Percentiles rank a stretch among this genome's conserved stretches.
phyloP scores from a whole-genome alignment of 2,797 vertebrate species.

The Harpagifer antarcticus region DNA sequence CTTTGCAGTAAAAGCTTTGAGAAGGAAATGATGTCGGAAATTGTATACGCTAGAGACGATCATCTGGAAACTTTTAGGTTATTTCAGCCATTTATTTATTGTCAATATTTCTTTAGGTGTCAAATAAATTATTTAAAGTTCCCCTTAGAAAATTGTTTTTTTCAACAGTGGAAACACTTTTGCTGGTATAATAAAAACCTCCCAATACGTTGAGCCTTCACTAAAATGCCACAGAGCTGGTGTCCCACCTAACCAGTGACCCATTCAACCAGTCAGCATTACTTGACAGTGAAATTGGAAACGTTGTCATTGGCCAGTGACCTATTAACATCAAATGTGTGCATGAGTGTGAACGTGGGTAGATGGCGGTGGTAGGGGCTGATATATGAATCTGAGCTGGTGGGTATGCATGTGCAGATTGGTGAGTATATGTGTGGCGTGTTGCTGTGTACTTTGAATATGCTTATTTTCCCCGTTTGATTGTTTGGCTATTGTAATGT shows the following conservation, averaged over 20 bases:
- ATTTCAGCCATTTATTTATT: too few species aligned
- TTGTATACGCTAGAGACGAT: too few species aligned
- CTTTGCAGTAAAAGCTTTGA: too few species aligned
- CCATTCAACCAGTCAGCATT: constrained; percentile 52
- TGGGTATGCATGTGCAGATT: constrained; percentile 4
- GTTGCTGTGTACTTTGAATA: neutral
- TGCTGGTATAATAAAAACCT: too few species aligned
- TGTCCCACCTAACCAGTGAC: constrained; percentile 51
- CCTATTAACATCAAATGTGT: constrained; percentile 44
- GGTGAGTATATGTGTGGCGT: neutral
- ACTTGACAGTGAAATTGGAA: constrained; percentile 54
- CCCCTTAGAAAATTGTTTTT: too few species aligned
- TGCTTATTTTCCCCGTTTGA: neutral
- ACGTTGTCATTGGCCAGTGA: constrained; percentile 47
- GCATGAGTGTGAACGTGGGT: constrained; percentile 25
- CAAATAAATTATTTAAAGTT: too few species aligned
- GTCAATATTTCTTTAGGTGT: too few species aligned
- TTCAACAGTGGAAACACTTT: too few species aligned
- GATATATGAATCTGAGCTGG: constrained; percentile 12
- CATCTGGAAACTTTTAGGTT: too few species aligned
- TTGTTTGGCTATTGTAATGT: constrained; percentile 1
- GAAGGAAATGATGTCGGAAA: too few species aligned
- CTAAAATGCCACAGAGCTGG: constrained; percentile 12
- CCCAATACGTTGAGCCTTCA: neutral
- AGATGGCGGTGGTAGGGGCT: constrained; percentile 8